Conservation (phyloP, 30 jellyfish, hydroid and myxozoan species). For the Hydra vulgaris region DNA sequence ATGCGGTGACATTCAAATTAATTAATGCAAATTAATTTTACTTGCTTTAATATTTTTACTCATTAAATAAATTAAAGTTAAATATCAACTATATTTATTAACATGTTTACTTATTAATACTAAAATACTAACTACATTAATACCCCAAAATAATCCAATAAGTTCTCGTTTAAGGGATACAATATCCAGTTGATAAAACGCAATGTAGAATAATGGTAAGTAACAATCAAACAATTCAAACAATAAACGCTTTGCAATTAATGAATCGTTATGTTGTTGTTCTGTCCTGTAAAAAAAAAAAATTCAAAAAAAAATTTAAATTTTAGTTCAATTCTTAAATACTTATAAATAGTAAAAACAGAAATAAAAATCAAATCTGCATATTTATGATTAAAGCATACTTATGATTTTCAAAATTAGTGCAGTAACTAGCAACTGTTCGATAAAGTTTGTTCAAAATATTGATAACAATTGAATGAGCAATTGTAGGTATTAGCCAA, state of each 20-base stretch:
- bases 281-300: conserved; percentile 46
- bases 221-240: conserved; percentile 78
- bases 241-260: conserved; percentile 60
- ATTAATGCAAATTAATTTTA: too few species aligned
- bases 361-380: too few species aligned
- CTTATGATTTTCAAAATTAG: conserved; percentile 89
- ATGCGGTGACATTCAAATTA: too few species aligned
- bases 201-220: conserved; percentile 82
- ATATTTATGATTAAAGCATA: too few species aligned
- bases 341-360: too few species aligned
- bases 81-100: too few species aligned
- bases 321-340: too few species aligned
- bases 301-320: background rate
- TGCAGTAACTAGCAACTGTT: conserved; percentile 61
- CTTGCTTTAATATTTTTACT: too few species aligned
- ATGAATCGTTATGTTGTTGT: conserved; percentile 67
- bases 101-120: too few species aligned
- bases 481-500: conserved; percentile 91
- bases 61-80: too few species aligned
- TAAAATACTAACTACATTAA: background rate
- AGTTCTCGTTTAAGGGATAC: conserved; percentile 66
- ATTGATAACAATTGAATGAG: conserved; percentile 77
- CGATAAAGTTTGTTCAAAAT: conserved; percentile 62
- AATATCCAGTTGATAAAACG: conserved; percentile 73
- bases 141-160: conserved; percentile 92